Evolutionary conservation across 2,888 invertebrate genomes (phyloP).

Genomic region (Acanthosepion lycidas): DNA sequence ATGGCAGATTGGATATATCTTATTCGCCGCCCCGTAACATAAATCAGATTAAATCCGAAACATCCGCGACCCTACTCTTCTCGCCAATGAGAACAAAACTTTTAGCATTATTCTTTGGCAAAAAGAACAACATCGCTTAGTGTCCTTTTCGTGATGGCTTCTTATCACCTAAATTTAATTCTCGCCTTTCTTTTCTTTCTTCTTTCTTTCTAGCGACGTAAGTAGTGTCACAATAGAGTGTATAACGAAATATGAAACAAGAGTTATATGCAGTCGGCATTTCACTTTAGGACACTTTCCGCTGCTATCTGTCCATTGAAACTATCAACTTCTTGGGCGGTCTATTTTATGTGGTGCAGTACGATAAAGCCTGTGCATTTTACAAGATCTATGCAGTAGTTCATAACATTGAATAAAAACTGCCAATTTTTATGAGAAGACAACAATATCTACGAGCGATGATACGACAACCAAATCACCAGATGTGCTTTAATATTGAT

Average conservation of each 20-base stretch:
- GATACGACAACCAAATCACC: conserved; percentile 8
- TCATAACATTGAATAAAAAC: not conserved
- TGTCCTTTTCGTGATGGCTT: too few species aligned
- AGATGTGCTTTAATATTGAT: not conserved
- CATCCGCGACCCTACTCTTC: too few species aligned
- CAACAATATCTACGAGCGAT: not conserved
- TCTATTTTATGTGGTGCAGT: conserved; percentile 21
- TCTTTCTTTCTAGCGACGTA: too few species aligned
- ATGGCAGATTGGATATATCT: too few species aligned
- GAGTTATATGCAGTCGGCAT: not conserved
- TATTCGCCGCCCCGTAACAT: too few species aligned
- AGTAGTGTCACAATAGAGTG: too few species aligned
- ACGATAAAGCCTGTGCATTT: not conserved
- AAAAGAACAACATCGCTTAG: too few species aligned
- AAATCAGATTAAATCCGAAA: too few species aligned
- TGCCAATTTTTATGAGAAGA: not conserved
- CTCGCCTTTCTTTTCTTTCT: too few species aligned
- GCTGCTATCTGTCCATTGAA: not conserved
- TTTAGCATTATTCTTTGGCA: too few species aligned
- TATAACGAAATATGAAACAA: not conserved
- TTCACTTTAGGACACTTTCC: not conserved
- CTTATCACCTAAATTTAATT: too few species aligned
- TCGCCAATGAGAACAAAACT: too few species aligned
- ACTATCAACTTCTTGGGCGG: not conserved
- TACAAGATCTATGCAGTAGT: not conserved